These are phyloP conservation scores for Herminia tarsipennalis DNA, from an alignment of 2,888 invertebrate genomes.

Conservation along the genomic window DNA sequence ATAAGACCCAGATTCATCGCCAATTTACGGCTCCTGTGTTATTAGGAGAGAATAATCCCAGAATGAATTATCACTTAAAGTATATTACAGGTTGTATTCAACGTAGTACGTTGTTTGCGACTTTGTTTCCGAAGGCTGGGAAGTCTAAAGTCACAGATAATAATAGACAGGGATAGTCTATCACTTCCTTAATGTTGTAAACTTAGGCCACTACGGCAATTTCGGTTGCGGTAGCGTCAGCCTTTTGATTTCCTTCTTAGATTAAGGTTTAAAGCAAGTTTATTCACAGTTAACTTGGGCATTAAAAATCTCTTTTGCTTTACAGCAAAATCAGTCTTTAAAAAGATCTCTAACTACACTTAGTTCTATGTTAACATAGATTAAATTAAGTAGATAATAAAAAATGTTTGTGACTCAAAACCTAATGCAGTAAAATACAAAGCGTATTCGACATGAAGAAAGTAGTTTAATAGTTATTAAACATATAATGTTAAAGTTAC, in stretches of 20 bases:
- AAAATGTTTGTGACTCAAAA: too few relatives aligned
- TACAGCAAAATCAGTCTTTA: too few relatives aligned
- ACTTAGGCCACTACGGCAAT: constrained; percentile 3
- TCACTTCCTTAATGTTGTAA: constrained; percentile 3
- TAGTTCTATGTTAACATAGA: too few relatives aligned
- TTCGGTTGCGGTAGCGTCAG: neutral
- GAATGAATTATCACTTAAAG: constrained; percentile 6
- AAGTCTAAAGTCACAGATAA: neutral
- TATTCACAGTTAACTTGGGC: neutral
- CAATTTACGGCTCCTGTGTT: constrained; percentile 41
- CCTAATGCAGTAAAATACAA: too few relatives aligned
- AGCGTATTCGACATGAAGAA: too few relatives aligned
- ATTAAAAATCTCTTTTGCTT: too few relatives aligned
- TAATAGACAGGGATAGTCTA: neutral
- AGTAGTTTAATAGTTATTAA: too few relatives aligned
- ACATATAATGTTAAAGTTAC: too few relatives aligned
- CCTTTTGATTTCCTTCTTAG: neutral
- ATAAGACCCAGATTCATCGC: constrained; percentile 51
- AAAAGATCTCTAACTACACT: too few relatives aligned
- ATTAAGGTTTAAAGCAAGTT: neutral
- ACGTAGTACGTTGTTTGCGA: neutral
- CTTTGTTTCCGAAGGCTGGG: neutral
- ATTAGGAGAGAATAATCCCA: constrained; percentile 27
- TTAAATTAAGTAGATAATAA: too few relatives aligned
- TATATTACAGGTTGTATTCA: neutral